phyloP scores from a whole-genome alignment of 2,888 invertebrate species.

The Drosophila yooni region DNA sequence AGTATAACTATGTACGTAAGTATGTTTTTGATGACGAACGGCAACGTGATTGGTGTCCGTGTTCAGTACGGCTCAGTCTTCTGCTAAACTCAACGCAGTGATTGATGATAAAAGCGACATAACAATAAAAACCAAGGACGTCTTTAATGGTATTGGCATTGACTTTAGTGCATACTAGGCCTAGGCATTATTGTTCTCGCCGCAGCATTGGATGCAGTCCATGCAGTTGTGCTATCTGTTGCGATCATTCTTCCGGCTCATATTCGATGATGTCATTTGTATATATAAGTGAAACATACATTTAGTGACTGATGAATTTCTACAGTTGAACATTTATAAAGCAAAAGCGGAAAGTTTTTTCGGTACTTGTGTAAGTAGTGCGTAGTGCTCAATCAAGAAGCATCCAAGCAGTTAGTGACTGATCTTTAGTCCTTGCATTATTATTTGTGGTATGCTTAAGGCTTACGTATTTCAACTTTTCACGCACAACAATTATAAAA shows the following conservation, averaged over 20 bases:
- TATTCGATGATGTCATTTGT: slow-evolving; percentile 84
- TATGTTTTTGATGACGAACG: slow-evolving; percentile 69
- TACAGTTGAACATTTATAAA: background rate
- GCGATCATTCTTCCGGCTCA: slow-evolving; percentile 85
- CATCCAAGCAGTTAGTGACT: slow-evolving; percentile 67
- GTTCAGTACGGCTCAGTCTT: slow-evolving; percentile 71
- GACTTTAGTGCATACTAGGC: slow-evolving; percentile 47
- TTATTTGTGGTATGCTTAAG: slow-evolving; percentile 78
- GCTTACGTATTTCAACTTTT: slow-evolving; percentile 72
- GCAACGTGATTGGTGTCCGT: slow-evolving; percentile 76
- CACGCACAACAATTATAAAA: slow-evolving; percentile 57
- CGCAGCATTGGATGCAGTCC: slow-evolving; percentile 89
- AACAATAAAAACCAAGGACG: slow-evolving; percentile 44
- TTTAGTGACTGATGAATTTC: background rate
- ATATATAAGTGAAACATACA: slow-evolving; percentile 66
- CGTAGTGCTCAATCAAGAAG: slow-evolving; percentile 23
- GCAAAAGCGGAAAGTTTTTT: background rate
- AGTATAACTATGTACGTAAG: slow-evolving; percentile 44
- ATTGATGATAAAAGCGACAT: slow-evolving; percentile 43
- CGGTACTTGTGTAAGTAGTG: slow-evolving; percentile 13
- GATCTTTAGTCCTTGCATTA: slow-evolving; percentile 81
- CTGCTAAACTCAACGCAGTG: slow-evolving; percentile 72
- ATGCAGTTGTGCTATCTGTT: slow-evolving; percentile 90
- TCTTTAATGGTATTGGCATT: slow-evolving; percentile 30
- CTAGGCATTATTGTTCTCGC: slow-evolving; percentile 86